phyloP scores from a whole-genome alignment of 2,797 vertebrate species.

The Peromyscus aztecus region DNA sequence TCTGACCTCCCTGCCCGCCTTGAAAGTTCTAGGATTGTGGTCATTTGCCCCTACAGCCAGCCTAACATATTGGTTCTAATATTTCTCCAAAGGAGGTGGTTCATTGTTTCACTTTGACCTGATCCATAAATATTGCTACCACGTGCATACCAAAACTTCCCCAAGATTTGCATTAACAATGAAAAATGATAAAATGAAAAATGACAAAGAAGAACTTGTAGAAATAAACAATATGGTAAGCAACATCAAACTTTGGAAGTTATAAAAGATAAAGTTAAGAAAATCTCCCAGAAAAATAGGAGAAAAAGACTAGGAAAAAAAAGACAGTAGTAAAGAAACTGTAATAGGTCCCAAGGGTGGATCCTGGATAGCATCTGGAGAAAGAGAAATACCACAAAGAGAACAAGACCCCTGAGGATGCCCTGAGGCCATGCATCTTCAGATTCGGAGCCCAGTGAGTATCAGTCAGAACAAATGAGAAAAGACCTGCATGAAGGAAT shows the following conservation, averaged over 20 bases:
- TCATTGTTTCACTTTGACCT: slow-evolving; percentile 6
- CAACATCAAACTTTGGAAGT: slow-evolving; percentile 11
- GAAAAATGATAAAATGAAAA: slow-evolving; percentile 38
- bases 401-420: not conserved
- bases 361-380: slow-evolving; percentile 7
- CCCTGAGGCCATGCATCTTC: not conserved
- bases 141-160: not conserved
- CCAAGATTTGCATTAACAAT: not conserved
- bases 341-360: not conserved
- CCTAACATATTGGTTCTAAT: not conserved
- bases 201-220: not conserved
- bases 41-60: not conserved
- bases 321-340: slow-evolving; percentile 3
- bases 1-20: not conserved
- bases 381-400: not conserved
- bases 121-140: not conserved
- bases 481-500: not conserved
- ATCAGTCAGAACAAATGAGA: slow-evolving; percentile 2
- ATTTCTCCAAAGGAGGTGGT: slow-evolving; percentile 16
- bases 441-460: not conserved
- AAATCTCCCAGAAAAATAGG: slow-evolving; percentile 35
- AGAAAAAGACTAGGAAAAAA: not conserved
- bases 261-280: slow-evolving; percentile 27
- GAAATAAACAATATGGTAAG: not conserved
- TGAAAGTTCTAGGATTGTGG: not conserved